Evolutionary conservation across 2,888 invertebrate species (phyloP).

Genomic region (Esperia sulphurella): DNA sequence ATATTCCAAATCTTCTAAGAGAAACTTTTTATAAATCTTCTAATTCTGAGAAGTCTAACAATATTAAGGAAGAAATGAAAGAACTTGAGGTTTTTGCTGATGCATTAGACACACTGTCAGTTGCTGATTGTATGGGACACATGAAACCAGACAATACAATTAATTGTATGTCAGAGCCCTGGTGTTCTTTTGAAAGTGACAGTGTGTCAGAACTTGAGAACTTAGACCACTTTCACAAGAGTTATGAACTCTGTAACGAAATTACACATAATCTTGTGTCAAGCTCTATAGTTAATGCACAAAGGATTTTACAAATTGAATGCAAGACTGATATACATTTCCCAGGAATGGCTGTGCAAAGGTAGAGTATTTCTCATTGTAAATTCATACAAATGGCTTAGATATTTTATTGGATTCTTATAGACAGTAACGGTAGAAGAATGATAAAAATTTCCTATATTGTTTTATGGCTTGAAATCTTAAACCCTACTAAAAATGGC

Average conservation of each 20-base stretch:
- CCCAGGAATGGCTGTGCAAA: constrained; percentile 48
- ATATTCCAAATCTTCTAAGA: constrained; percentile 41
- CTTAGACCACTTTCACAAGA: constrained; percentile 38
- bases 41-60: constrained; percentile 15
- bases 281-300: constrained; percentile 33
- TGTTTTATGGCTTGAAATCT: no score
- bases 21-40: constrained; percentile 20
- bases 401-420: no score
- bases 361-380: constrained; percentile 33
- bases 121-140: constrained; percentile 48
- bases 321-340: constrained; percentile 29
- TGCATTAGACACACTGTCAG: constrained; percentile 56
- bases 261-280: constrained; percentile 39
- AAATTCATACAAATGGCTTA: no score
- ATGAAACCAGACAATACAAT: constrained; percentile 20
- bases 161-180: constrained; percentile 45
- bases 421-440: no score
- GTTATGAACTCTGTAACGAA: constrained; percentile 39
- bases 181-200: constrained; percentile 44
- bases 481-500: no score
- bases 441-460: no score
- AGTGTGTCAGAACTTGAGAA: constrained; percentile 60
- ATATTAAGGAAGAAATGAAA: constrained; percentile 10
- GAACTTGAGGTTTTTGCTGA: constrained; percentile 39
- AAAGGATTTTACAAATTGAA: constrained; percentile 28